phyloP scores from a whole-genome alignment of 2,113 vertebrate genomes.

The Rhipidura dahli region DNA sequence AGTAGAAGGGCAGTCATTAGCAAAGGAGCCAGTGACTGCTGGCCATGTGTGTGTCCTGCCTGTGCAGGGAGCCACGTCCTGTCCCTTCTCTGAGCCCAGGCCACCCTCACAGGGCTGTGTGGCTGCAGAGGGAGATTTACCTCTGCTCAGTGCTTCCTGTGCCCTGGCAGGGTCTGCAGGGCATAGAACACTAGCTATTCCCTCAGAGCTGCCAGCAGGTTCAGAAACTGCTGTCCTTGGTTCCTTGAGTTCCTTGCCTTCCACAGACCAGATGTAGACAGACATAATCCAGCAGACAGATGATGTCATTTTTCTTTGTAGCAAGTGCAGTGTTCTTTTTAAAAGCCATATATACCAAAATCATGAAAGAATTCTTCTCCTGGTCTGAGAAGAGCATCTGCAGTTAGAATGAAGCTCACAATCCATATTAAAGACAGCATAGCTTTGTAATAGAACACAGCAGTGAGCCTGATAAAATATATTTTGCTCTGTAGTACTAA shows the following conservation, averaged over 20 bases:
- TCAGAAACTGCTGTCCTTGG: neutral
- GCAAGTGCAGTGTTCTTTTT: neutral
- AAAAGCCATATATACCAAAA: neutral
- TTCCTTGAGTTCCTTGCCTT: neutral
- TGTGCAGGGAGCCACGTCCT: rapidly evolving
- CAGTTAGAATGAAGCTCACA: neutral
- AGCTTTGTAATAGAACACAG: neutral
- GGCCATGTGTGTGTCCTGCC: neutral
- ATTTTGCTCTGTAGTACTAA: neutral
- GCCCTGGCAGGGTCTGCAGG: neutral
- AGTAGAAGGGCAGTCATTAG: neutral
- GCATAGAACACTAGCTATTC: rapidly evolving
- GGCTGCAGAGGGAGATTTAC: neutral
- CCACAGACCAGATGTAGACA: neutral
- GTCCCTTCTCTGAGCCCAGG: neutral
- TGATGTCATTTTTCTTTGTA: neutral
- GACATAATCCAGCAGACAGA: neutral
- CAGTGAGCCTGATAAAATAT: neutral
- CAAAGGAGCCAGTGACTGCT: neutral
- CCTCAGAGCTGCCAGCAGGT: neutral
- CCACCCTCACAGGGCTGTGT: neutral
- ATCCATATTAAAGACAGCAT: neutral
- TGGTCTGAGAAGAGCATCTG: neutral
- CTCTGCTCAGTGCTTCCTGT: rapidly evolving
- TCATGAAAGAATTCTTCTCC: neutral